These are phyloP conservation scores for Acanthaster planci DNA, from an alignment of 35 echinoderm and acorn worm genomes.

Conservation along the genomic window DNA sequence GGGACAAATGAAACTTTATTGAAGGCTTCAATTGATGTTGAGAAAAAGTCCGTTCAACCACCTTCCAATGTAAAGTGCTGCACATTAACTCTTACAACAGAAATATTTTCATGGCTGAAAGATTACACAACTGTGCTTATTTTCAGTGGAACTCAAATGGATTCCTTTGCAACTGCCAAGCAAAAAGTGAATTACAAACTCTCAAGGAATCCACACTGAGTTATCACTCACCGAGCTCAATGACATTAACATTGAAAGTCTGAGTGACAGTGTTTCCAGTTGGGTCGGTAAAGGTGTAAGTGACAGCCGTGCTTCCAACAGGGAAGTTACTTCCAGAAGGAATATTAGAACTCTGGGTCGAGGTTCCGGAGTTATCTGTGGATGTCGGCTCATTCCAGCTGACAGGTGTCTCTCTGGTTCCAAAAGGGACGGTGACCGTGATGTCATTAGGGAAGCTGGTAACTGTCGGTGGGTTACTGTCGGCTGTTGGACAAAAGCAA, in stretches of 20 bases:
- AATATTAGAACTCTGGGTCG: not conserved
- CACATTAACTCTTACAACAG: too few relatives aligned
- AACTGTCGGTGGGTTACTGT: constrained; percentile 18
- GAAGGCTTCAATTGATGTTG: too few relatives aligned
- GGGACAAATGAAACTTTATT: too few relatives aligned
- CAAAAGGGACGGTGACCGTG: constrained; percentile 25
- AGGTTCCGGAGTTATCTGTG: constrained; percentile 66
- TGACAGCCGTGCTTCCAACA: constrained; percentile 27
- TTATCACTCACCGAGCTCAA: not conserved
- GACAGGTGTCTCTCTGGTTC: constrained; percentile 11
- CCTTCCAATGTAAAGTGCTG: too few relatives aligned
- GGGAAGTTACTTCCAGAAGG: constrained; percentile 28
- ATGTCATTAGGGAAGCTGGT: constrained; percentile 52
- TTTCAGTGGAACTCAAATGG: too few relatives aligned
- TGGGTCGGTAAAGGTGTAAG: constrained; percentile 21
- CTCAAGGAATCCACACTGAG: not conserved
- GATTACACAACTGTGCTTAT: too few relatives aligned
- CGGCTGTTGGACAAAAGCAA: not conserved
- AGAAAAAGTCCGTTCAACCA: too few relatives aligned
- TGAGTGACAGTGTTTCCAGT: constrained; percentile 22
- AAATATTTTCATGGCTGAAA: too few relatives aligned
- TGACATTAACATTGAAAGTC: constrained; percentile 42
- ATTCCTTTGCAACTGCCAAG: too few relatives aligned
- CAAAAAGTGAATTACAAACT: too few relatives aligned
- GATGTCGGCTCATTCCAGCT: constrained; percentile 79